phyloP scores from a whole-genome alignment of 2,113 vertebrate genomes.

The Datnioides undecimradiatus region DNA sequence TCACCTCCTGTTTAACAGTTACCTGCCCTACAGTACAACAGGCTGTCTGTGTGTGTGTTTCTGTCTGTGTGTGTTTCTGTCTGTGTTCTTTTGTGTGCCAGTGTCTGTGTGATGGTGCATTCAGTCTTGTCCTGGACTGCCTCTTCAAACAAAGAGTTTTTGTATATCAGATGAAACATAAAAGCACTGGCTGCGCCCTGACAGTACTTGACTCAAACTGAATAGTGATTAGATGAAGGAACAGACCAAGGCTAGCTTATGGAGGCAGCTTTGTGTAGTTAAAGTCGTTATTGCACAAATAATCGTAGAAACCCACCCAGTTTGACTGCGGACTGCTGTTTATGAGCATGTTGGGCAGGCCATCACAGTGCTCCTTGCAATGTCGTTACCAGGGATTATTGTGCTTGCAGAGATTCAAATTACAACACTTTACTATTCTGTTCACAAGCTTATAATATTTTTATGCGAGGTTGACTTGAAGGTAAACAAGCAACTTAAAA shows the following conservation, averaged over 20 bases:
- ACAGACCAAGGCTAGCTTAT: conserved; percentile 18
- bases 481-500: conserved; percentile 62
- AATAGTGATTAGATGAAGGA: conserved; percentile 36
- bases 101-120: conserved; percentile 8
- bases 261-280: conserved; percentile 23
- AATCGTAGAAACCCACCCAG: conserved; percentile 39
- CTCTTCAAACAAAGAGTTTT: conserved; percentile 41
- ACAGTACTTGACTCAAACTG: conserved; percentile 35
- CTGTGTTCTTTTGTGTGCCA: conserved; percentile 21
- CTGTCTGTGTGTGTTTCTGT: conserved; percentile 20
- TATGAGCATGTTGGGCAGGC: conserved; percentile 17
- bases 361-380: conserved; percentile 4
- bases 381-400: conserved; percentile 44
- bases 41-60: conserved; percentile 22
- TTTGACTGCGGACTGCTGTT: conserved; percentile 33
- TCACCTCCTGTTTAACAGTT: conserved; percentile 46
- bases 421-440: conserved; percentile 36
- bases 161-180: conserved; percentile 26
- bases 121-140: conserved; percentile 10
- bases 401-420: conserved; percentile 50
- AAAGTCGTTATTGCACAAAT: conserved; percentile 50
- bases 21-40: conserved; percentile 21
- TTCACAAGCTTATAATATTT: conserved; percentile 32
- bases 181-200: conserved; percentile 15
- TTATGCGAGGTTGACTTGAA: conserved; percentile 45